Base-by-base conservation (phyloP, 2,888 invertebrate species). In the Matsumyia berberina region DNA sequence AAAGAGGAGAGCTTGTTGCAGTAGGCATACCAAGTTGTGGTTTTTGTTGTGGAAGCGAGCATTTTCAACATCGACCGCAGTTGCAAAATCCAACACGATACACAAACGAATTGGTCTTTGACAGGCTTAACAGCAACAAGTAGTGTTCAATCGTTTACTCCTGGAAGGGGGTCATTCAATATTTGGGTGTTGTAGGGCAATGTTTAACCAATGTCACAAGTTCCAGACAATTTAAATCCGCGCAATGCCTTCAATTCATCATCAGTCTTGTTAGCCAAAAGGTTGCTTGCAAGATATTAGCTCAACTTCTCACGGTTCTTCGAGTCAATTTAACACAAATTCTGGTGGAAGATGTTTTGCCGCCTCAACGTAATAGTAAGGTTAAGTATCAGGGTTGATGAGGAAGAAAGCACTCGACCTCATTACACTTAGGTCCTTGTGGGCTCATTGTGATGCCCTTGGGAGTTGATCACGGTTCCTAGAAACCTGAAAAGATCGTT, bases 61-160 rank as follows among this genome's bases (percentile, higher is more conserved):
- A 0, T 98, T 98, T 92, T 99, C 99, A 73, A 99, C 94, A 0
- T 97, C 94, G 7, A 98, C 98, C 76, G 97, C 95, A 0, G 98
- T 97, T 24, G 98, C 98, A 98, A 99, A 85, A 97, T 97, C 98
- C 98, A 98, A 89, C 98, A 99, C 0, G 98, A 98, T 0, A 98
- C 99, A 92, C 99, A 99, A 8, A 98, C 97, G 0, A 97, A 98
- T 92, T 99, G 99, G 93, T 99, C 98, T 95, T 95, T 97, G 8
- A 98, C 98, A 0, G 97, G 98, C 0, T 97, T 97, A 0, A 98
- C 98, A 66, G 98, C 98, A 9, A 98, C 98, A 88, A 93, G 95
- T 0, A 98, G 91, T 88, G 98, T 95, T 98, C 98, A 99, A 91
- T 99, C 98, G 88, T 95, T 94, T 87, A 94, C 94, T 0, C 94